Conservation (phyloP, 1,140 invertebrate species). For the Kradibia gibbosae region DNA sequence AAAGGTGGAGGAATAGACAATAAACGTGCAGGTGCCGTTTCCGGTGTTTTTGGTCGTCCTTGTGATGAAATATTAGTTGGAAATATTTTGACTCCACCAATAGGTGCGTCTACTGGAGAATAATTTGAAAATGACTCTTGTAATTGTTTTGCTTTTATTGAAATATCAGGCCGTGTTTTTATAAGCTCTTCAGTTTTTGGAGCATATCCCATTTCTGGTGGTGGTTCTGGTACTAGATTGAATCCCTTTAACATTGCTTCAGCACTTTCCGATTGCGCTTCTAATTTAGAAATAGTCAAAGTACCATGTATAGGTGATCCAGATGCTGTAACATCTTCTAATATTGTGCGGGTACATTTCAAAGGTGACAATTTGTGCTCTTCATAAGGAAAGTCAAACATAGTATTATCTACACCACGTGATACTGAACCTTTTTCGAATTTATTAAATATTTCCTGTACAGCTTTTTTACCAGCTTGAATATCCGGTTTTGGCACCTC, state of each 20-base stretch:
- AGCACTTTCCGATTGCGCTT: slow-evolving; percentile 65
- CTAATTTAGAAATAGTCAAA: slow-evolving; percentile 63
- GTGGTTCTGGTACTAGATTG: slow-evolving; percentile 79
- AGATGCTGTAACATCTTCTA: slow-evolving; percentile 65
- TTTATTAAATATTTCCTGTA: slow-evolving; percentile 66
- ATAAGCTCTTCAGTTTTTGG: slow-evolving; percentile 72
- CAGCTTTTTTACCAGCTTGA: slow-evolving; percentile 60
- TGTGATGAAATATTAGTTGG: slow-evolving; percentile 65
- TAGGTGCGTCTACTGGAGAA: slow-evolving; percentile 76
- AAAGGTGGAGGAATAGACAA: slow-evolving; percentile 66
- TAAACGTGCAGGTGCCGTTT: slow-evolving; percentile 46
- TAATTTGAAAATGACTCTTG: slow-evolving; percentile 76
- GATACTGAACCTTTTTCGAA: slow-evolving; percentile 60
- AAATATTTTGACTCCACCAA: slow-evolving; percentile 78
- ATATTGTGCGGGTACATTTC: slow-evolving; percentile 62
- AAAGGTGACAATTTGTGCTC: slow-evolving; percentile 63
- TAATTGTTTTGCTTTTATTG: slow-evolving; percentile 77
- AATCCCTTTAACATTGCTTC: slow-evolving; percentile 72
- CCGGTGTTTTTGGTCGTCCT: slow-evolving; percentile 56
- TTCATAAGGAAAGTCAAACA: slow-evolving; percentile 69
- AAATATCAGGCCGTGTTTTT: slow-evolving; percentile 74
- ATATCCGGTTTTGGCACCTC: slow-evolving; percentile 57
- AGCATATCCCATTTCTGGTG: slow-evolving; percentile 80
- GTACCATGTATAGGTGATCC: slow-evolving; percentile 65
- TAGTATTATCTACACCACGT: slow-evolving; percentile 66